Evolutionary conservation across 1,140 invertebrate genomes (phyloP), one percentile per base, ranked within the genome.

Genomic region (Orchestia grillus): DNA sequence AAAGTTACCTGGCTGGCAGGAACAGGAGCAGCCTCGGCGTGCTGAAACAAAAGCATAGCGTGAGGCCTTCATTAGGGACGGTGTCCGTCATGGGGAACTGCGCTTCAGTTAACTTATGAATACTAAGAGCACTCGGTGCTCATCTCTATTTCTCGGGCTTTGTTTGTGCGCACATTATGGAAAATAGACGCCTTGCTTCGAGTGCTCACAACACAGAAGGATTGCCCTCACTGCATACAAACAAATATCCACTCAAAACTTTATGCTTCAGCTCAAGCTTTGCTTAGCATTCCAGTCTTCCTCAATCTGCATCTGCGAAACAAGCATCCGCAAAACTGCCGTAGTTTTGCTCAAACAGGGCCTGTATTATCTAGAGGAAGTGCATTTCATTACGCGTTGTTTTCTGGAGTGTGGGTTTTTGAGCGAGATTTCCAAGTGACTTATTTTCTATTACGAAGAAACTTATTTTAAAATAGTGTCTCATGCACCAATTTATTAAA

Each of bases 91-190:
- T 40, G 44, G 44, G 6, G 92, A 94, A 42, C 41, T 16, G 92
- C 43, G 19, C 92, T 94, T 45, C 92, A 19, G 6, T 44, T 44
- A 94, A 94, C 92, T 94, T 94, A 94, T 94, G 92, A 94, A 94
- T 94, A 94, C 44, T 94, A 94, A 94, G 44, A 94, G 43, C 92
- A 94, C 6, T 94, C 92, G 92, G 41, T n/a, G 92, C 92, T 94
- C 41, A 94, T 94, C 92, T 94, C 44, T 94, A 94, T 94, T 94
- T 94, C 92, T 94, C 47, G 92, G 43, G 41, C 92, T 94, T 94
- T 94, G 92, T 94, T 47, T 94, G 92, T 11, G 92, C 41, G 92
- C 92, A 44, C 92, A 94, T 94, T 94, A 94, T 94, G 92, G 92
- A 94, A 94, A 94, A 94, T n/a, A 94, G 92, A 94, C 92, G 92